A percentile compares a stretch with the other conserved stretches of the same genome.
Evolutionary conservation across 2,888 invertebrate species (phyloP).

Genomic region (Latheticus oryzae): DNA sequence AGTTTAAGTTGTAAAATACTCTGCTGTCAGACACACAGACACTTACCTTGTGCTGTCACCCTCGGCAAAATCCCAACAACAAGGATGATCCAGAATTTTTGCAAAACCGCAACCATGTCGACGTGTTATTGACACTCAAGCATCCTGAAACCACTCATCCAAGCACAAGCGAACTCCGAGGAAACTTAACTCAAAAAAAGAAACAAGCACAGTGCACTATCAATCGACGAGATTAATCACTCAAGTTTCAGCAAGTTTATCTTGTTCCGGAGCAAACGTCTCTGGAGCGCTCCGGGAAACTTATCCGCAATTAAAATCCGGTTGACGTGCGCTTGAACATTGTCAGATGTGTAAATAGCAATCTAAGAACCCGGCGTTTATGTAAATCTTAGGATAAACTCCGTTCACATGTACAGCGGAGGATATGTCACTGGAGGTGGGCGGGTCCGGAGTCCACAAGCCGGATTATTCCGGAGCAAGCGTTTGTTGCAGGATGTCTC

Average conservation of each 20-base stretch:
- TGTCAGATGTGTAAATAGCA: slow-evolving; percentile 53
- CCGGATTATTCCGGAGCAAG: slow-evolving; percentile 47
- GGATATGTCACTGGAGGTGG: slow-evolving; percentile 52
- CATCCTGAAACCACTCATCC: slow-evolving; percentile 21
- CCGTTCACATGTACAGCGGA: slow-evolving; percentile 53
- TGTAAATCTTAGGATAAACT: slow-evolving; percentile 49
- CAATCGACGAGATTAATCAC: slow-evolving; percentile 48
- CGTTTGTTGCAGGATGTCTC: slow-evolving; percentile 52
- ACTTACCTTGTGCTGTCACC: slow-evolving; percentile 40
- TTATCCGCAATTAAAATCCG: slow-evolving; percentile 42
- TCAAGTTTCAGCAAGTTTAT: slow-evolving; percentile 49
- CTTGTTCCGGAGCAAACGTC: slow-evolving; percentile 41
- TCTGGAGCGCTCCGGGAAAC: slow-evolving; percentile 45
- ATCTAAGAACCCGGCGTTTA: slow-evolving; percentile 47
- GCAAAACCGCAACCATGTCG: slow-evolving; percentile 33
- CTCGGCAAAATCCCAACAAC: slow-evolving; percentile 32
- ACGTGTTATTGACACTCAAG: slow-evolving; percentile 14
- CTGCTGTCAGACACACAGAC: slow-evolving; percentile 10
- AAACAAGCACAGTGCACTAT: slow-evolving; percentile 22
- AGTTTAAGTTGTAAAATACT: not conserved
- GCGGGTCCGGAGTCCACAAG: slow-evolving; percentile 54
- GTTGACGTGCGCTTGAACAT: slow-evolving; percentile 46
- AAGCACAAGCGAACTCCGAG: slow-evolving; percentile 17
- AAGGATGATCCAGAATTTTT: slow-evolving; percentile 27
- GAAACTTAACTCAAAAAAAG: slow-evolving; percentile 22